Evolutionary conservation across 2,888 invertebrate genomes (phyloP), one percentile per base, ranked within the genome.

Genomic region (Acleris holmiana): DNA sequence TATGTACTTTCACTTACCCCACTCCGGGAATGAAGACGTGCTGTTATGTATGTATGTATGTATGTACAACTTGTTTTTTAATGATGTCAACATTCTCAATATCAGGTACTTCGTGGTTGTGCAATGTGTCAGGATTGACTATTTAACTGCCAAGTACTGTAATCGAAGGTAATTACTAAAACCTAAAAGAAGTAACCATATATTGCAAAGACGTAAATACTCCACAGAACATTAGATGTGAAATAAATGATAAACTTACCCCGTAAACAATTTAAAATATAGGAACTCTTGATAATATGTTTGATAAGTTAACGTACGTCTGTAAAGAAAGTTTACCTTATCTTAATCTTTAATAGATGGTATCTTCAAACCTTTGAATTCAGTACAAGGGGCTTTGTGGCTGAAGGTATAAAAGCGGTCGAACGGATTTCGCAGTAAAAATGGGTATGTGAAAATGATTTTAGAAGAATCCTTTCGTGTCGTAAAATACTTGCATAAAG

Each of bases 271-370:
- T 44, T 51, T 48, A 2, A 55, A 63, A 46, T 57, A 13, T 50
- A 18, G 8, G 17, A 13, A 49, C 44, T 57, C 8, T 17, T 4
- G 5, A 23, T 13, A 55, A 41, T 10, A 23, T 7, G 15, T 56
- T 21, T 18, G 49, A 18, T 47, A 56, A 41, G 40, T n/a, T n/a
- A 46, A 40, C 19, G 25, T 44, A 29, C 25, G 19, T 53, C 48
- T 54, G 19, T 53, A 54, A 29, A 47, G 41, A n/a, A 53, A 58
- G 35, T 29, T 49, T 21, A 21, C n/a, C 57, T 19, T 51, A 58
- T 58, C 57, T 57, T 25, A 63, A 64, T 59, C 64, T 64, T 64
- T 48, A 59, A 59, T 58, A 59, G 58, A 64, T 48, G 47, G 41
- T 58, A 64, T 64, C 56, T 55, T 44, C 53, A 54, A 58, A 58